Evolutionary conservation across 2,888 invertebrate genomes (phyloP).

Genomic region (Drosophila parthenogenetica): DNA sequence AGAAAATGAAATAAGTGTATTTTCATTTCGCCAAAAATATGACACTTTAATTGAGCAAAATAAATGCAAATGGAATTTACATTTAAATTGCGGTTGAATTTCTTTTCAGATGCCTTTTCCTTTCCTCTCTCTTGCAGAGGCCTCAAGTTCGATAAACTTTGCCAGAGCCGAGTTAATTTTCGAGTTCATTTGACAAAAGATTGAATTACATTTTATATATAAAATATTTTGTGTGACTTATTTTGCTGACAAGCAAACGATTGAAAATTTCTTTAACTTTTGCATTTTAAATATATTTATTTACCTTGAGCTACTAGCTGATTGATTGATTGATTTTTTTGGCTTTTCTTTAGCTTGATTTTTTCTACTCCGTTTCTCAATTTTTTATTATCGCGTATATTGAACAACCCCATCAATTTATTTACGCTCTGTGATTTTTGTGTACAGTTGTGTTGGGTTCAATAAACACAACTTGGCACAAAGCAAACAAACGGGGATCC

Average conservation of each 20-base stretch:
- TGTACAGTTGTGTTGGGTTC: conserved; percentile 49
- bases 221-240: conserved; percentile 3
- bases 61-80: conserved; percentile 14
- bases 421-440: conserved; percentile 43
- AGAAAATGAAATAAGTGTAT: conserved; percentile 17
- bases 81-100: conserved; percentile 5
- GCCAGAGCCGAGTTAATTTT: conserved; percentile 17
- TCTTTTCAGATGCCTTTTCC: background rate
- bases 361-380: background rate
- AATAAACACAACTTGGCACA: conserved; percentile 39
- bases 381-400: conserved; percentile 27
- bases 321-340: conserved; percentile 35
- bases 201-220: conserved; percentile 24
- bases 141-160: conserved; percentile 11
- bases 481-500: conserved; percentile 29
- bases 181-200: conserved; percentile 19
- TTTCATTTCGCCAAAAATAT: background rate
- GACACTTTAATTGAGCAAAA: conserved; percentile 13
- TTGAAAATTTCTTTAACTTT: conserved; percentile 32
- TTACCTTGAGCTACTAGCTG: conserved; percentile 35
- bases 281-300: conserved; percentile 37
- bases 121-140: background rate
- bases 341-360: background rate
- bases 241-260: conserved; percentile 26
- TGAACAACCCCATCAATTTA: conserved; percentile 39